Percentiles rank a stretch among this genome's conserved stretches.
phyloP scores from a whole-genome alignment of 2,797 vertebrate species.

The Cryptoblepharus egeriae region DNA sequence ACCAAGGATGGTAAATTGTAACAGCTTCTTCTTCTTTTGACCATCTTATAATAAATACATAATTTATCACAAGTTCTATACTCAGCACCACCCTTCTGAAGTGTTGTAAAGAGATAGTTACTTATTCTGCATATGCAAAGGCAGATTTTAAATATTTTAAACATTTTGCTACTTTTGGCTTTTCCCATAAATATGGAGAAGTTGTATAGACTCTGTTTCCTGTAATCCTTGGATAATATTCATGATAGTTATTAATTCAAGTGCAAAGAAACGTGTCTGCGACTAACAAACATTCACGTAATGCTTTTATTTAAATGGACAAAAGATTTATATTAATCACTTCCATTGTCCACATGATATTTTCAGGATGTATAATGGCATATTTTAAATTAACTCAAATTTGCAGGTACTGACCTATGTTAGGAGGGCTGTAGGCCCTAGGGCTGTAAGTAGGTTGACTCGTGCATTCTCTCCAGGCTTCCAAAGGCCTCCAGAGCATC shows the following conservation, averaged over 20 bases:
- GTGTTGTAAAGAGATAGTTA: conserved; percentile 61
- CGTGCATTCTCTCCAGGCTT: too few species aligned
- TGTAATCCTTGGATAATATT: conserved; percentile 56
- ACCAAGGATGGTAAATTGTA: conserved; percentile 67
- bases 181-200: conserved; percentile 65
- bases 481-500: too few species aligned
- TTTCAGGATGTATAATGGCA: conserved; percentile 67
- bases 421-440: too few species aligned
- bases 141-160: conserved; percentile 73
- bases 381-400: conserved; percentile 53
- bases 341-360: conserved; percentile 65
- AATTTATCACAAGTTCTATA: conserved; percentile 72
- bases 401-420: too few species aligned
- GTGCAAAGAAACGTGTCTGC: conserved; percentile 54
- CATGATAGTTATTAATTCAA: conserved; percentile 63
- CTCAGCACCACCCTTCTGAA: conserved; percentile 70
- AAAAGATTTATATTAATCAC: conserved; percentile 60
- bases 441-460: too few species aligned
- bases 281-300: conserved; percentile 53
- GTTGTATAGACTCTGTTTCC: conserved; percentile 28
- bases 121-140: conserved; percentile 64
- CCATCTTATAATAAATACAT: conserved; percentile 72
- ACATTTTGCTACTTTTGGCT: conserved; percentile 69
- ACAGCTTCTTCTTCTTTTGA: conserved; percentile 55
- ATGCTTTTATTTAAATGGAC: conserved; percentile 67